A percentile compares a stretch with the other conserved stretches of the same genome.
These are phyloP conservation scores for Rhegmatorhina hoffmannsi DNA, from an alignment of 2,113 vertebrate species.

Conservation along the genomic window DNA sequence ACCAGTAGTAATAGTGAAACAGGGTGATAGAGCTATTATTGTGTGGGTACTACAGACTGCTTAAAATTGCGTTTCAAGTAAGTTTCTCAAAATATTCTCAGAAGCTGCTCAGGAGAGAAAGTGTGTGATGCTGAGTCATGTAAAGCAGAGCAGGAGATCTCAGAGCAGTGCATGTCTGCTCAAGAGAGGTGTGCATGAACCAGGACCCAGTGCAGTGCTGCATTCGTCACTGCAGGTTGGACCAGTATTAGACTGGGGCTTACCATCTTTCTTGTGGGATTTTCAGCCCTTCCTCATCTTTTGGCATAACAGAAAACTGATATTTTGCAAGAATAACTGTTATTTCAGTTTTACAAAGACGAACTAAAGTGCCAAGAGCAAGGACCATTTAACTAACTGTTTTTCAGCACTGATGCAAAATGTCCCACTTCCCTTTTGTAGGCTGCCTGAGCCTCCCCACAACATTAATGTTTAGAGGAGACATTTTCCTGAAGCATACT, in stretches of 20 bases:
- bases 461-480: background rate
- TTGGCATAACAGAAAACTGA: background rate
- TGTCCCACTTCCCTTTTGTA: background rate
- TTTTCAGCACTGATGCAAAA: background rate
- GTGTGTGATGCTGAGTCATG: fast-evolving
- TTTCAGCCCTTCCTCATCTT: background rate
- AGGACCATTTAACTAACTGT: background rate
- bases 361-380: background rate
- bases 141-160: background rate
- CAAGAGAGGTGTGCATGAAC: background rate
- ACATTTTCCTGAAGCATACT: background rate
- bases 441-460: background rate
- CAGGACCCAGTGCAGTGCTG: background rate
- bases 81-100: background rate
- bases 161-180: fast-evolving
- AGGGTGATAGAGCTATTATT: slow-evolving; percentile 10
- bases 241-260: background rate
- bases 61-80: background rate
- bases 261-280: background rate
- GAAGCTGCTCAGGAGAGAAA: background rate
- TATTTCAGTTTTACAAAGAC: background rate
- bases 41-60: background rate
- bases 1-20: slow-evolving; percentile 52
- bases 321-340: background rate
- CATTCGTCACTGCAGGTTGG: background rate